A percentile compares a stretch with the other conserved stretches of the same genome.
phyloP scores from a whole-genome alignment of 1,140 invertebrate genomes.

The Coenobita brevimanus region DNA sequence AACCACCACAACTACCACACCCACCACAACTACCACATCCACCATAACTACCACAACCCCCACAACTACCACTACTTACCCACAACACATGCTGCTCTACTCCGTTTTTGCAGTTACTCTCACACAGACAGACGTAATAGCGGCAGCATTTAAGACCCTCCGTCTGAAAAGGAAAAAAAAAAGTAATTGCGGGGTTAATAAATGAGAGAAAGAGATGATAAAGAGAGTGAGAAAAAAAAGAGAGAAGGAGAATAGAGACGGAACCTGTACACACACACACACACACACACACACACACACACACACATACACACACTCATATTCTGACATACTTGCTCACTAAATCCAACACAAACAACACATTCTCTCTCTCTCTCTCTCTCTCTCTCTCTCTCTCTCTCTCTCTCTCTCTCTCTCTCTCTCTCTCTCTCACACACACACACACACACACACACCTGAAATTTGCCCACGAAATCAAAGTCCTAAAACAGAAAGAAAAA shows the following conservation, averaged over 20 bases:
- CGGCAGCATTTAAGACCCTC: slow-evolving; percentile 16
- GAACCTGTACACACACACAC: neutral
- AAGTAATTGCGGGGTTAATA: neutral
- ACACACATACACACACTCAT: no score
- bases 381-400: neutral
- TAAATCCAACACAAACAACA: neutral
- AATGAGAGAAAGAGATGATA: neutral
- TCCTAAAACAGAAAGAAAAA: no score
- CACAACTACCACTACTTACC: slow-evolving; percentile 22
- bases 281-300: neutral
- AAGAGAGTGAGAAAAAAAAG: neutral
- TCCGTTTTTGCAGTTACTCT: slow-evolving; percentile 42
- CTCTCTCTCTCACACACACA: neutral
- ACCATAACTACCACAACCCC: neutral
- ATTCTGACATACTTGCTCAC: no score
- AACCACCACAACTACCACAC: slow-evolving; percentile 5
- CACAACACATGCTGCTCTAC: slow-evolving; percentile 40
- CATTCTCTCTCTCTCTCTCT: neutral
- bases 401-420: neutral
- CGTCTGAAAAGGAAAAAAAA: slow-evolving; percentile 19
- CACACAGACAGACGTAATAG: slow-evolving; percentile 41
- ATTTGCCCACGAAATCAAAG: no score
- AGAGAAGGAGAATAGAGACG: neutral
- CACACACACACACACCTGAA: no score
- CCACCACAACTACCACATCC: neutral